These are phyloP conservation scores for Chrysopa pallens DNA, from an alignment of 1,140 invertebrate species.

Conservation along the genomic window DNA sequence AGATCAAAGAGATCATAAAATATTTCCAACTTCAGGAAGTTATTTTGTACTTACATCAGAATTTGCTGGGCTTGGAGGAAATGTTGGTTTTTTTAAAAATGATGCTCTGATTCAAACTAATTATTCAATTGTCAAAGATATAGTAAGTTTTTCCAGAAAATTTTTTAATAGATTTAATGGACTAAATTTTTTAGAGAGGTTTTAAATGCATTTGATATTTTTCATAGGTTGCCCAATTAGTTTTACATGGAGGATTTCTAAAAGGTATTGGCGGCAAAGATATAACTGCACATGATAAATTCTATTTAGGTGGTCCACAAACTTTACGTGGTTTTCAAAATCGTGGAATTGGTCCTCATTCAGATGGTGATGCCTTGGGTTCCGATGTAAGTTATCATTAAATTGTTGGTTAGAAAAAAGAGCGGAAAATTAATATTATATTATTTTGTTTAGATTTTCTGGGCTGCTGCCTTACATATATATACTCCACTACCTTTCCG, in stretches of 20 bases:
- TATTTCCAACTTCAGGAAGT: slow-evolving; percentile 56
- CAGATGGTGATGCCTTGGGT: slow-evolving; percentile 48
- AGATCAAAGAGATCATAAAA: slow-evolving; percentile 58
- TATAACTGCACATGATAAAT: slow-evolving; percentile 45
- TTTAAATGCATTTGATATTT: too few species aligned
- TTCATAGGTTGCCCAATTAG: slow-evolving; percentile 54
- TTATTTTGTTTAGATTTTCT: slow-evolving; percentile 38
- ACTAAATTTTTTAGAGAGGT: too few species aligned
- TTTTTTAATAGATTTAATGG: too few species aligned
- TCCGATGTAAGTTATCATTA: background rate
- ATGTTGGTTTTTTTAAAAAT: slow-evolving; percentile 70
- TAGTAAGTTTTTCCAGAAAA: slow-evolving; percentile 42
- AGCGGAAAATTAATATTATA: slow-evolving; percentile 1
- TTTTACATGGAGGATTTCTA: slow-evolving; percentile 50
- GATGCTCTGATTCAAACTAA: slow-evolving; percentile 66
- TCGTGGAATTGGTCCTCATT: slow-evolving; percentile 63
- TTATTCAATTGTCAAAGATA: slow-evolving; percentile 37
- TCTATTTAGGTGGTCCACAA: slow-evolving; percentile 75
- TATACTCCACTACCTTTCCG: slow-evolving; percentile 74
- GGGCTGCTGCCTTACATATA: slow-evolving; percentile 61
- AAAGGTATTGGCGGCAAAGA: slow-evolving; percentile 35
- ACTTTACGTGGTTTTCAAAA: slow-evolving; percentile 66
- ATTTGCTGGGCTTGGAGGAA: slow-evolving; percentile 72
- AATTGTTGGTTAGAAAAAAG: slow-evolving; percentile 1
- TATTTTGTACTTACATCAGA: slow-evolving; percentile 53